Base-by-base conservation (phyloP, 2,113 vertebrate species). In the Cryptotis parvus region DNA sequence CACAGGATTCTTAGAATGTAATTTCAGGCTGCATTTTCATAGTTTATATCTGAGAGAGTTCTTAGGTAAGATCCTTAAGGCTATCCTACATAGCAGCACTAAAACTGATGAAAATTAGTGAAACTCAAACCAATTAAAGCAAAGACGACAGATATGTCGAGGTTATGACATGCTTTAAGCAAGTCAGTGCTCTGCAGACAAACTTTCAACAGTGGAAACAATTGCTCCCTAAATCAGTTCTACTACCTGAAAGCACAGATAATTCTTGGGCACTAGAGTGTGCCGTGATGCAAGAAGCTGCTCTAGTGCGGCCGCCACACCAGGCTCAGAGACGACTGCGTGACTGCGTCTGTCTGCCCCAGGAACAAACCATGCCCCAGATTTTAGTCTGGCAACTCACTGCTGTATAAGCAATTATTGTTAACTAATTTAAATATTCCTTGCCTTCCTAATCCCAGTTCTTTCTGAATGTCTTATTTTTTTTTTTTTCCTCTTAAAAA, bases 51-150 rank as follows among this genome's bases (percentile, higher is more conserved):
- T 76, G 3, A 31, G 43, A 52, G 69, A 58, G 9, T 70, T 9
- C 6, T 68, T 92, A 58, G 39, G 35, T 93, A 65, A 27, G 63
- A 4, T 70, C 4, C n/a, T 63, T 75, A 27, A 91, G 66, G 68
- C 33, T 84, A n/a, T 63, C 16, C 52, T 93, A 72, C 37, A 33
- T 9, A 79, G 70, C 49, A 91, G n/a, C 87, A 79, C 1, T 83
- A 92, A 33, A 69, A 82, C 27, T 39, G 70, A 41, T 52, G 61
- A 69, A 77, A 27, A 61, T 87, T 29, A 55, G 37, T 92, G 89
- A 85, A 4, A 55, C 74, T 75, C 63, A 81, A 91, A 27, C 58
- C 63, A 39, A 74, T 45, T n/a, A 92, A 63, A 66, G 73, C 37
- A 75, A 37, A 92, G 75, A 65, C 61, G 14, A 37, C 16, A 74